Percentiles rank a stretch among this genome's conserved stretches.
phyloP scores from a whole-genome alignment of 1,140 invertebrate species.

The Drosophila willistoni region DNA sequence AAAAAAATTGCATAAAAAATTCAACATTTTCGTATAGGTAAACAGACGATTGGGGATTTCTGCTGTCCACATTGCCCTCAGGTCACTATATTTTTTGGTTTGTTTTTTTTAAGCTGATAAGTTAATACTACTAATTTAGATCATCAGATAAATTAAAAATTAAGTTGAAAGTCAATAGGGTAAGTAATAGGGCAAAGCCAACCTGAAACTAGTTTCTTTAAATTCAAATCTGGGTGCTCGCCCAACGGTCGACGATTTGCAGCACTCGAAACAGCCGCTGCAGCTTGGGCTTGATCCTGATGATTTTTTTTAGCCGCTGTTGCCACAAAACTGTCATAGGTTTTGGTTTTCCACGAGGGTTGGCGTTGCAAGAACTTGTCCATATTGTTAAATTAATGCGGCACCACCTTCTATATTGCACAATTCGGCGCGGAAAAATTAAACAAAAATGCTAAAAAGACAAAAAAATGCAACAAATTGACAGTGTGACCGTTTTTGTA shows the following conservation, averaged over 20 bases:
- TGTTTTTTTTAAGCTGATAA: background rate
- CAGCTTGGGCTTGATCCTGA: background rate
- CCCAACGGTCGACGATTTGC: slow-evolving; percentile 40
- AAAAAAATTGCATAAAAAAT: background rate
- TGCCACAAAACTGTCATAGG: slow-evolving; percentile 35
- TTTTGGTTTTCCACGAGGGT: slow-evolving; percentile 62
- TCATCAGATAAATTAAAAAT: slow-evolving; percentile 18
- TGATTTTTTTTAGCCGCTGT: slow-evolving; percentile 26
- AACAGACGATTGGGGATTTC: background rate
- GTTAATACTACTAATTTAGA: slow-evolving; percentile 34
- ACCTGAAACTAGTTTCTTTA: slow-evolving; percentile 56
- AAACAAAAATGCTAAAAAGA: background rate
- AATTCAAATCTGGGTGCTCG: slow-evolving; percentile 21
- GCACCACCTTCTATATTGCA: slow-evolving; percentile 33
- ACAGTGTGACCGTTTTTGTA: background rate
- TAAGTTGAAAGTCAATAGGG: background rate
- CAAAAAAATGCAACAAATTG: slow-evolving; percentile 30
- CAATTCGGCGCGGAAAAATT: slow-evolving; percentile 12
- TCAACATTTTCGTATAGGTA: background rate
- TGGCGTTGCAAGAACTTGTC: slow-evolving; percentile 57
- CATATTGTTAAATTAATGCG: slow-evolving; percentile 31
- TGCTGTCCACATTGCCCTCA: slow-evolving; percentile 16
- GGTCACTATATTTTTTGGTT: slow-evolving; percentile 19
- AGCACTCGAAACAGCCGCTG: slow-evolving; percentile 14
- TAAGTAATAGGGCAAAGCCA: slow-evolving; percentile 43